Conservation (phyloP, 2,113 vertebrate genomes). For the Anguilla rostrata region DNA sequence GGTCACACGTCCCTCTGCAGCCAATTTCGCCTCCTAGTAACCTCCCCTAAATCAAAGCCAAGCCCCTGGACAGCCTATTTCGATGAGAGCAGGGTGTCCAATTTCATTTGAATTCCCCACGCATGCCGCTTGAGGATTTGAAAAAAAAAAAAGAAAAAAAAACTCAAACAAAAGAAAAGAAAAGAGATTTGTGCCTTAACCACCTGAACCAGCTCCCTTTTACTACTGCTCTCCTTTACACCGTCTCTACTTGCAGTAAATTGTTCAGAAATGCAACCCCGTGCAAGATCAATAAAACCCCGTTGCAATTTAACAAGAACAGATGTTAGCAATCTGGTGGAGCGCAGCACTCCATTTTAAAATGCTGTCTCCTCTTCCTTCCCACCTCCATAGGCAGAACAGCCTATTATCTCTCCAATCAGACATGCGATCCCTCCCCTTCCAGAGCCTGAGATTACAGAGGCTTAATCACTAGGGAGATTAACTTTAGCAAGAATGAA, state of each 20-base stretch:
- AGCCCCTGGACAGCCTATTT: slow-evolving; percentile 38
- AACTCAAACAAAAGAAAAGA: not conserved
- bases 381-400: slow-evolving; percentile 22
- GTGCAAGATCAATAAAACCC: slow-evolving; percentile 59
- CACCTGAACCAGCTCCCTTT: slow-evolving; percentile 53
- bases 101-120: slow-evolving; percentile 60
- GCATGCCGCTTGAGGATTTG: slow-evolving; percentile 45
- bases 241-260: slow-evolving; percentile 46
- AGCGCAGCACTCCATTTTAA: slow-evolving; percentile 43
- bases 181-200: slow-evolving; percentile 45
- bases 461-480: slow-evolving; percentile 54
- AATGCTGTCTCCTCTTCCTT: slow-evolving; percentile 30
- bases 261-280: slow-evolving; percentile 52
- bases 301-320: slow-evolving; percentile 64
- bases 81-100: slow-evolving; percentile 39
- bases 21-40: slow-evolving; percentile 54
- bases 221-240: not conserved
- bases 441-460: slow-evolving; percentile 43
- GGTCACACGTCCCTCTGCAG: slow-evolving; percentile 54
- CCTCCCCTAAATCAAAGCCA: slow-evolving; percentile 57
- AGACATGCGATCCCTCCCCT: slow-evolving; percentile 43
- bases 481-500: slow-evolving; percentile 56
- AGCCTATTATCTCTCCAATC: slow-evolving; percentile 47
- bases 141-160: not conserved
- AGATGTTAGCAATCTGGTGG: slow-evolving; percentile 54